Evolutionary conservation across 2,888 invertebrate species (phyloP).

Genomic region (Drosophila colorata): DNA sequence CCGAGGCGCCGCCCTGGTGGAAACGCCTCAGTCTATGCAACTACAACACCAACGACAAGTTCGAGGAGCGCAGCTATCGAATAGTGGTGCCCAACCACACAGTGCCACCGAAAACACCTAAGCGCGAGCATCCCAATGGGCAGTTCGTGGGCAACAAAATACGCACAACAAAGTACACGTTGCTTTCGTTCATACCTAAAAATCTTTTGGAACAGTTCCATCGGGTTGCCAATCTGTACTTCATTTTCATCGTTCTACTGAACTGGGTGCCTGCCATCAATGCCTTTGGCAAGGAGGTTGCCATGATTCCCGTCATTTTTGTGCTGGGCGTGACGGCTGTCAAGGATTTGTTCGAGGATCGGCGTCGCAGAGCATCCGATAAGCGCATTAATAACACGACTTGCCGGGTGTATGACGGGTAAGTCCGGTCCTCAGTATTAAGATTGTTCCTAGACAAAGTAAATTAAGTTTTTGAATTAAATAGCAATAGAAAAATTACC

Average conservation of each 20-base stretch:
- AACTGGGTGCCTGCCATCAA: conserved; percentile 98
- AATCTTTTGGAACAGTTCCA: conserved; percentile 99
- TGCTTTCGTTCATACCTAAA: conserved; percentile 97
- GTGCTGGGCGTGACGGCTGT: conserved; percentile 97
- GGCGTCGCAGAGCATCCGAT: conserved; percentile 95
- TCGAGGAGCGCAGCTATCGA: conserved; percentile 89
- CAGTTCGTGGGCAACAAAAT: conserved; percentile 93
- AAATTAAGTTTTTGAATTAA: no score
- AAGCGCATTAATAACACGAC: conserved; percentile 96
- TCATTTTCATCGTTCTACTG: conserved; percentile 97
- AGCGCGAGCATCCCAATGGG: conserved; percentile 94
- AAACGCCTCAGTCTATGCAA: conserved; percentile 88
- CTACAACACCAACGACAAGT: conserved; percentile 87
- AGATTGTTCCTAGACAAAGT: no score
- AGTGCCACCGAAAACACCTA: conserved; percentile 92
- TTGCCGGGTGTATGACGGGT: conserved; percentile 97
- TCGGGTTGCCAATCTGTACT: conserved; percentile 98
- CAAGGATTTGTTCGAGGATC: conserved; percentile 97
- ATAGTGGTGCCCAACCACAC: conserved; percentile 94
- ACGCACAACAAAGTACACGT: conserved; percentile 97
- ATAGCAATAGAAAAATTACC: no score
- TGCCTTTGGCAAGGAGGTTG: conserved; percentile 97
- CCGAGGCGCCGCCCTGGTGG: conserved; percentile 90
- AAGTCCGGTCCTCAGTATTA: conserved; percentile 82
- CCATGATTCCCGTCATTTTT: conserved; percentile 97